A percentile compares a stretch with the other conserved stretches of the same genome.
Evolutionary conservation across 2,797 vertebrate species (phyloP).

Genomic region (Gymnopithys bicolor): DNA sequence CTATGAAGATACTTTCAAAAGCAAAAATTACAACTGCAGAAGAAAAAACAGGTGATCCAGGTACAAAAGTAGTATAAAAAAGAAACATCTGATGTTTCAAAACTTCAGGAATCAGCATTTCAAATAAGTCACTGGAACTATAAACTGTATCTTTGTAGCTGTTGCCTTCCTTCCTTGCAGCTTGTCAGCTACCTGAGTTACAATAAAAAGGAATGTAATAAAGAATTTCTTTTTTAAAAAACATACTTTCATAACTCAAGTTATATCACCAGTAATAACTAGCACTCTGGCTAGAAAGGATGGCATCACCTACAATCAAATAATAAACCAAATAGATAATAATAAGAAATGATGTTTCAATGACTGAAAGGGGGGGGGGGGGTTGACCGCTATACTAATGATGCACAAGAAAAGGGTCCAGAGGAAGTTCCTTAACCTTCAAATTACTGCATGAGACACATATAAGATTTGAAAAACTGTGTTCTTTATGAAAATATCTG

Average conservation of each 20-base stretch:
- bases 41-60: conserved; percentile 9
- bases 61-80: neutral
- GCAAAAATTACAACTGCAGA: neutral
- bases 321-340: neutral
- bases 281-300: neutral
- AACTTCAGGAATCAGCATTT: neutral
- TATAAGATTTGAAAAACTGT: neutral
- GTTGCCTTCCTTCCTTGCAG: neutral
- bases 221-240: neutral
- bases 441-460: neutral
- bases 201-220: neutral
- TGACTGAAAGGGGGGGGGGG: neutral
- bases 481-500: neutral
- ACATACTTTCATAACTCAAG: neutral
- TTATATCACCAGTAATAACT: neutral
- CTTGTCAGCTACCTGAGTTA: neutral
- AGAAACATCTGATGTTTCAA: neutral
- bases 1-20: neutral
- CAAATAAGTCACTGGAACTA: neutral
- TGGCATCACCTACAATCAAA: neutral
- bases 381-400: neutral
- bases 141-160: neutral
- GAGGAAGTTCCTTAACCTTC: neutral
- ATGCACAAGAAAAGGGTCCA: neutral
- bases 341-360: neutral